phyloP scores from a whole-genome alignment of 1,140 invertebrate species.

The Ridgeia piscesae region DNA sequence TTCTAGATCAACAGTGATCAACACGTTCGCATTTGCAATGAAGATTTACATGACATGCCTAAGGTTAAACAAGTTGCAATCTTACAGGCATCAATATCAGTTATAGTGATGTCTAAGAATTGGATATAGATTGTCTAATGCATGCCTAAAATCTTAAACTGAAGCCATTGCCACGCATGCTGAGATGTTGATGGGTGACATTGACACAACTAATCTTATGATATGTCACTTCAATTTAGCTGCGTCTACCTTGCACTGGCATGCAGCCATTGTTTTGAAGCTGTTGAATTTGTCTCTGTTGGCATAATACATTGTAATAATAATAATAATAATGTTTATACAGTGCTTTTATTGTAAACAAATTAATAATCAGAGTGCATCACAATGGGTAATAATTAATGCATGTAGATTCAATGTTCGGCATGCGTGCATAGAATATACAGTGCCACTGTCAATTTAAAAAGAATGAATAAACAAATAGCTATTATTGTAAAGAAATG shows the following conservation, averaged over 20 bases:
- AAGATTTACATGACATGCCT: not conserved
- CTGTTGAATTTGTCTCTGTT: not conserved
- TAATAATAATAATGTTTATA: not conserved
- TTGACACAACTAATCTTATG: not conserved
- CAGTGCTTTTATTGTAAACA: too few relatives aligned
- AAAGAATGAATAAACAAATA: too few relatives aligned
- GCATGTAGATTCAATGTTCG: too few relatives aligned
- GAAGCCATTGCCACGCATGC: not conserved
- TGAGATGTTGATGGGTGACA: not conserved
- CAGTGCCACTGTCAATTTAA: too few relatives aligned
- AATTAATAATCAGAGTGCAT: too few relatives aligned
- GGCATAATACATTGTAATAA: not conserved
- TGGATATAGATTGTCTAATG: slow-evolving; percentile 1
- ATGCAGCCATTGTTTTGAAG: not conserved
- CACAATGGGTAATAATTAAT: too few relatives aligned
- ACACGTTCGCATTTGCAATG: not conserved
- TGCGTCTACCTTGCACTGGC: not conserved
- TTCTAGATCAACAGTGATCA: not conserved
- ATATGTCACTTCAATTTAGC: not conserved
- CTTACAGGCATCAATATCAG: not conserved
- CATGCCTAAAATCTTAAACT: slow-evolving; percentile 1
- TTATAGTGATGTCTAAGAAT: not conserved
- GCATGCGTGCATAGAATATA: too few relatives aligned
- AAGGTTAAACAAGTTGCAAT: not conserved
- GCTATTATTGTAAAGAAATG: too few relatives aligned